Base-by-base conservation (phyloP, 2,888 invertebrate species). In the Drosophila quasianomalipes region DNA sequence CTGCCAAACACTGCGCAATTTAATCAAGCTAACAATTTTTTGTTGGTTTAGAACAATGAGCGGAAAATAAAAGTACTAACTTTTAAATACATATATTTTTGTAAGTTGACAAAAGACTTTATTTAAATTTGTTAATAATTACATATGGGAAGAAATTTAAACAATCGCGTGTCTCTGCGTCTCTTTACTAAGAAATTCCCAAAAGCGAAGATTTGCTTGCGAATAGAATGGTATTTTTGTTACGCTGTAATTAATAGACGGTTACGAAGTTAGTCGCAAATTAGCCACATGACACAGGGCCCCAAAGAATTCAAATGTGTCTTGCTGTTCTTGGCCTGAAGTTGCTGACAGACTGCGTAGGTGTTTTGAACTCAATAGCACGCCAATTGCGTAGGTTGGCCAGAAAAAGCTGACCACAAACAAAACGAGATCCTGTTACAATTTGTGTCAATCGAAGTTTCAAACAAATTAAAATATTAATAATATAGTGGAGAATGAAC, bases 181-280 rank as follows among this genome's bases (percentile, higher is more conserved):
- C 33, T 35, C 35, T 35, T 58, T 44, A 58, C 47, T 35, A 61
- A 69, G 68, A 72, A 77, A 77, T 82, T 78, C 81, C 60, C 78
- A 80, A 82, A 81, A 70, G 58, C 74, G 54, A 55, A 60, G 54
- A 65, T 70, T 57, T 65, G 55, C 49, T 82, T 79, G 49, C 49
- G 73, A 82, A 82, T 68, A 76, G 71, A 82, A 82, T 85, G 71
- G 65, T 73, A 75, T 72, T 72, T 70, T 63, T 14, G 4, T 2
- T 53, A 37, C 55, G 79, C 71, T 77, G 85, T 88, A 85, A 85
- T 88, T 85, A 85, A 85, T 85, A 79, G 72, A 74, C 77, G 81
- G 83, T 85, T 74, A 81, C 81, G 81, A 79, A 71, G 65, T 54
- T 30, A 76, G 69, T 52, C 74, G 70, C 88, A 85, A 85, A 83